These are phyloP conservation scores for Oligia strigilis DNA, from an alignment of 2,888 invertebrate genomes.

Conservation along the genomic window DNA sequence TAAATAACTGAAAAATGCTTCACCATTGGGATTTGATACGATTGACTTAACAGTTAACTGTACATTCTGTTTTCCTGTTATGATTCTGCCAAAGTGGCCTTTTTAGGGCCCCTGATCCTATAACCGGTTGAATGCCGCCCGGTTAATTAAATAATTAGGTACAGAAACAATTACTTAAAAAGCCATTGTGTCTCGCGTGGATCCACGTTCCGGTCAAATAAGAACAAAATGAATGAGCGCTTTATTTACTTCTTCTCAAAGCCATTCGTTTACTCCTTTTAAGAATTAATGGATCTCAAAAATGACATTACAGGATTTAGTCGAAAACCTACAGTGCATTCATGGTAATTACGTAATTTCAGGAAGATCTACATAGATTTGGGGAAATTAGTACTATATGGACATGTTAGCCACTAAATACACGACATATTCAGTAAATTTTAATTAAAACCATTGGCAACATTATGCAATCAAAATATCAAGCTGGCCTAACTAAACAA, in stretches of 20 bases:
- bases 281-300: not conserved
- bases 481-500: conserved; percentile 53
- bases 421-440: conserved; percentile 61
- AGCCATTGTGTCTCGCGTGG: too few relatives aligned
- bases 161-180: too few relatives aligned
- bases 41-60: too few relatives aligned
- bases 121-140: too few relatives aligned
- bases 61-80: too few relatives aligned
- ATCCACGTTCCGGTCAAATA: not conserved
- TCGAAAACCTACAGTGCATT: not conserved
- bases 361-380: not conserved
- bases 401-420: conserved; percentile 75
- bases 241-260: not conserved
- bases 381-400: conserved; percentile 67
- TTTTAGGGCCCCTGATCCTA: too few relatives aligned
- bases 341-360: not conserved
- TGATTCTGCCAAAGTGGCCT: too few relatives aligned
- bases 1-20: too few relatives aligned
- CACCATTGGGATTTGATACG: too few relatives aligned
- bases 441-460: conserved; percentile 72
- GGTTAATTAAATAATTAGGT: too few relatives aligned
- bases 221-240: not conserved
- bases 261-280: not conserved
- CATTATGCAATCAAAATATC: conserved; percentile 58
- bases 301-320: not conserved